Evolutionary conservation across 2,797 vertebrate species (phyloP).

Genomic region (Scarus forsteni): DNA sequence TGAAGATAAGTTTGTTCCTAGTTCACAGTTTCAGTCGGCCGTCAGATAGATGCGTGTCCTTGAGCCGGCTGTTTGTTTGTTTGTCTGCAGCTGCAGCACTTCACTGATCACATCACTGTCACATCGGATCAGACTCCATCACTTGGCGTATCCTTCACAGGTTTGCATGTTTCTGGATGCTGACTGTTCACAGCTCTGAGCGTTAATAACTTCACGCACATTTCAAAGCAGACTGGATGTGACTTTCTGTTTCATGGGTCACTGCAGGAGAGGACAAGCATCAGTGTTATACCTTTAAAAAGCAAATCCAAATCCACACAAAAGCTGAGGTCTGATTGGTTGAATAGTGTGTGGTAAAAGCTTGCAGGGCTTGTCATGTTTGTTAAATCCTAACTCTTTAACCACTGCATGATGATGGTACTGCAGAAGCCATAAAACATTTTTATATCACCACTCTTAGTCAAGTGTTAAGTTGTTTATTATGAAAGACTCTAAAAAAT

Average conservation of each 20-base stretch:
- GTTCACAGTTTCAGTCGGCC: neutral
- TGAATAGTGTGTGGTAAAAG: neutral
- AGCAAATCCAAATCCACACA: neutral
- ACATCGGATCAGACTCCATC: slow-evolving; percentile 27
- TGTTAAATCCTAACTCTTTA: neutral
- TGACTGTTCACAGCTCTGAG: neutral
- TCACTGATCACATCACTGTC: slow-evolving; percentile 6
- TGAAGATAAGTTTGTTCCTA: neutral
- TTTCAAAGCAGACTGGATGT: neutral
- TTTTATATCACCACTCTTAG: too few species aligned
- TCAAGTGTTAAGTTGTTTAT: too few species aligned
- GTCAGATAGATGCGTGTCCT: slow-evolving; percentile 6
- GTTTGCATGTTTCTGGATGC: neutral
- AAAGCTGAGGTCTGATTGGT: neutral
- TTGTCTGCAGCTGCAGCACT: slow-evolving; percentile 5
- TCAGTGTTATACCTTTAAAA: neutral
- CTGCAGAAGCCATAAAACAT: too few species aligned
- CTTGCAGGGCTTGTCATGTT: neutral
- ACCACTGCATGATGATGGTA: neutral
- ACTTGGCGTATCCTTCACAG: slow-evolving; percentile 3
- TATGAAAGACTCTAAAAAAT: too few species aligned
- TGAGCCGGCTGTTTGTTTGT: neutral
- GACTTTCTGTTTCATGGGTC: slow-evolving; percentile 33
- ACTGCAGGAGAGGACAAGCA: slow-evolving; percentile 5
- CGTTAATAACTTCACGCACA: neutral